A percentile compares a stretch with the other conserved stretches of the same genome.
Conservation (phyloP, 1,140 invertebrate genomes). For the Tetramorium simillimum region DNA sequence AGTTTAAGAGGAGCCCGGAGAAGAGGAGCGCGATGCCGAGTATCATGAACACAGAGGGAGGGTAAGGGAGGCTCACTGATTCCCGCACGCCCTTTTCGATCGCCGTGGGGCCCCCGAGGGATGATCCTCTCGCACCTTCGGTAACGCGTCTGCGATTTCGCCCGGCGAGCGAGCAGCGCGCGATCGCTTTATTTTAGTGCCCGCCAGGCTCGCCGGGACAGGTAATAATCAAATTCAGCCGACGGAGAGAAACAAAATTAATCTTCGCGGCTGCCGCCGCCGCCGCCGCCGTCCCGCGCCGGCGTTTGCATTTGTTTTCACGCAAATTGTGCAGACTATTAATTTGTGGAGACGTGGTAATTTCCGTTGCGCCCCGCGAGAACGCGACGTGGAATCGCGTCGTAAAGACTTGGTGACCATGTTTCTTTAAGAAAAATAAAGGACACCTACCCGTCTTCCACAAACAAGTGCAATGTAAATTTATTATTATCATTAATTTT, state of each 20-base stretch:
- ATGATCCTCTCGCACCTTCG: slow-evolving; percentile 55
- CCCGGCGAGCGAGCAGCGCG: slow-evolving; percentile 28
- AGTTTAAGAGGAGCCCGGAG: slow-evolving; percentile 51
- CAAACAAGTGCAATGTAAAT: too few relatives aligned
- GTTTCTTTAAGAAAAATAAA: too few relatives aligned
- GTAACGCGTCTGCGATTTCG: slow-evolving; percentile 54
- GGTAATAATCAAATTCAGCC: slow-evolving; percentile 60
- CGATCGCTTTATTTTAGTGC: slow-evolving; percentile 53
- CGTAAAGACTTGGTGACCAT: too few relatives aligned
- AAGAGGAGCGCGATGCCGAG: not conserved
- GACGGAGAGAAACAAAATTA: slow-evolving; percentile 57
- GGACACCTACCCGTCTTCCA: too few relatives aligned
- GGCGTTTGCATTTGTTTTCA: slow-evolving; percentile 49
- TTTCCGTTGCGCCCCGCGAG: slow-evolving; percentile 1
- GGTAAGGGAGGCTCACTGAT: not conserved
- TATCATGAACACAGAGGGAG: slow-evolving; percentile 25
- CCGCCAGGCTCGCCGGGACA: slow-evolving; percentile 33
- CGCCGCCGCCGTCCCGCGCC: not conserved
- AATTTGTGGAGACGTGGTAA: slow-evolving; percentile 51
- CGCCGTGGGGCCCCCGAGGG: slow-evolving; percentile 37
- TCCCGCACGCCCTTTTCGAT: slow-evolving; percentile 29
- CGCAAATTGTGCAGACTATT: slow-evolving; percentile 58
- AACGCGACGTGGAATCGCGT: not conserved
- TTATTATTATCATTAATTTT: too few relatives aligned
- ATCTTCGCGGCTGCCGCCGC: slow-evolving; percentile 49